Percentiles rank a stretch among this genome's conserved stretches.
phyloP scores from a whole-genome alignment of 2,113 vertebrate species.

The Diglossa brunneiventris region DNA sequence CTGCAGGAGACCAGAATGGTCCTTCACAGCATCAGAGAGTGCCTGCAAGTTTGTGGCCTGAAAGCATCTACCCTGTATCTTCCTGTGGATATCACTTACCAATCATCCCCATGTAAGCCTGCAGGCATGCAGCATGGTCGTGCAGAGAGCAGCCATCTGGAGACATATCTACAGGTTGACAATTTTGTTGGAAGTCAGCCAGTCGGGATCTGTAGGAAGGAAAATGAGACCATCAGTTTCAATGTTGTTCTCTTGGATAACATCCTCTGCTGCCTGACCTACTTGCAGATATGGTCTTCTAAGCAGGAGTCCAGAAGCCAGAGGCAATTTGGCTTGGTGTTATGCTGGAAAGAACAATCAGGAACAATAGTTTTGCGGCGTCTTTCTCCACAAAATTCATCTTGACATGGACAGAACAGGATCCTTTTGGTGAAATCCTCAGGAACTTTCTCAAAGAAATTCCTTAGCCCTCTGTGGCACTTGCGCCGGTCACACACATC shows the following conservation, averaged over 20 bases:
- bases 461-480: constrained; percentile 86
- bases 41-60: not conserved
- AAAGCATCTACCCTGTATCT: not conserved
- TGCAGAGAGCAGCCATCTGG: constrained; percentile 70
- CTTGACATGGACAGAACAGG: constrained; percentile 91
- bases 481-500: constrained; percentile 81
- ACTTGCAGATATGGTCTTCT: constrained; percentile 90
- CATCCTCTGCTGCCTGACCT: constrained; percentile 4
- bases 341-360: constrained; percentile 85
- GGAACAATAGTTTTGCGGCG: constrained; percentile 93
- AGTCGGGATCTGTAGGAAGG: constrained; percentile 76
- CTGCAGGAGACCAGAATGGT: not conserved
- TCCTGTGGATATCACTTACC: constrained; percentile 69
- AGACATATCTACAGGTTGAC: constrained; percentile 66
- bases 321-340: constrained; percentile 83
- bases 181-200: constrained; percentile 80
- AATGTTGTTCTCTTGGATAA: not conserved
- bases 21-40: not conserved
- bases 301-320: constrained; percentile 83
- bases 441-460: constrained; percentile 90
- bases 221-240: constrained; percentile 38
- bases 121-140: constrained; percentile 71
- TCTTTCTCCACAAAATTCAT: constrained; percentile 87
- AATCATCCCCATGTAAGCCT: constrained; percentile 81
- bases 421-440: constrained; percentile 86